A percentile compares a stretch with the other conserved stretches of the same genome.
Conservation (phyloP, 2,888 invertebrate genomes). For the Ommatoiulus sabulosus region DNA sequence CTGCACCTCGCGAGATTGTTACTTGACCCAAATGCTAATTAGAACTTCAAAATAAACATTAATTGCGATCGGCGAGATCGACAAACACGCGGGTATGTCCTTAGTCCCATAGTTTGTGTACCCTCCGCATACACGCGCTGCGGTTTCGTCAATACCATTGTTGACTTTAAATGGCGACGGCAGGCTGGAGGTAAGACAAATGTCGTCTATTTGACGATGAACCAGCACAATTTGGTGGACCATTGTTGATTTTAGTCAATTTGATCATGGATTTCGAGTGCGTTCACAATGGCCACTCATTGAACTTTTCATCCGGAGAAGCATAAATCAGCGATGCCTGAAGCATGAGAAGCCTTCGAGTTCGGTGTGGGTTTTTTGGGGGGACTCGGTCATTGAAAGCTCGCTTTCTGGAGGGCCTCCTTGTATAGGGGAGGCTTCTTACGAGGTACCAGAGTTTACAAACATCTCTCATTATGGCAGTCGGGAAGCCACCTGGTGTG, state of each 20-base stretch:
- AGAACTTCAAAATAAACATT: neutral
- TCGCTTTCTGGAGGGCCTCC: neutral
- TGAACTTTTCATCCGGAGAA: conserved; percentile 21
- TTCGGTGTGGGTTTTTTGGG: neutral
- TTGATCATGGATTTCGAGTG: conserved; percentile 31
- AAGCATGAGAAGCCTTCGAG: neutral
- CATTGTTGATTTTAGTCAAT: conserved; percentile 40
- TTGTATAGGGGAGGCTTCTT: neutral
- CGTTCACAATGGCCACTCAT: conserved; percentile 9
- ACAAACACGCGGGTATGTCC: neutral
- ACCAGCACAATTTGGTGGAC: neutral
- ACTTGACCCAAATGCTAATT: conserved; percentile 28
- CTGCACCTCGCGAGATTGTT: neutral
- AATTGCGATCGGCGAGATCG: neutral
- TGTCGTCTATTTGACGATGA: neutral
- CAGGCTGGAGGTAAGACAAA: neutral
- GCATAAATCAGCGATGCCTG: neutral
- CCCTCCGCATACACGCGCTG: too few species aligned
- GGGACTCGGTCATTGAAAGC: neutral
- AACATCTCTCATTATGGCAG: conserved; percentile 37
- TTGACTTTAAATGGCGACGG: neutral
- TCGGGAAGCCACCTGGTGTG: conserved; percentile 53
- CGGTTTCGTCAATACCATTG: neutral
- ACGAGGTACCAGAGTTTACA: neutral
- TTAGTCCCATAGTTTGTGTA: neutral